Base-by-base conservation (phyloP, 2,113 vertebrate species). In the Xyrauchen texanus region DNA sequence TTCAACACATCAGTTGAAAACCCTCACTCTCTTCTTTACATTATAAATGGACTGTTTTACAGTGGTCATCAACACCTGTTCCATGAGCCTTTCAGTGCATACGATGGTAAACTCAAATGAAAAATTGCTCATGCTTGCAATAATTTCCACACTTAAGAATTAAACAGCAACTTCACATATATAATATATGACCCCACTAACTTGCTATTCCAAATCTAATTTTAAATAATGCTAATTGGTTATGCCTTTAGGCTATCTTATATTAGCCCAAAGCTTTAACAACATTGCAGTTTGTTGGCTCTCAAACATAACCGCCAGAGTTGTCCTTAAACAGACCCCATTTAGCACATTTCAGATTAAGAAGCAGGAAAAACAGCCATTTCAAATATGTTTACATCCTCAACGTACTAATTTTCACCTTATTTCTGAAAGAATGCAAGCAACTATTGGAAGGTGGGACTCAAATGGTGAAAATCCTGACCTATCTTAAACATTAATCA, bases 121-220 rank as follows among this genome's bases (percentile, higher is more conserved):
- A 88, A 83, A 84, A 89, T 88, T 80, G 69, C 80, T 78, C 82
- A 15, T 76, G 82, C 84, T 86, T 80, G 65, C 81, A 81, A 88
- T 86, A 84, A 82, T 84, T 83, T 75, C 61, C 81, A 82, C 84
- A 83, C 86, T 85, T 85, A 76, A 89, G 86, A 86, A 86, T 77
- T 85, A 85, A 88, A 89, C 85, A 63, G 63, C 8, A 83, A 84
- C 82, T 84, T 67, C 21, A 85, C 78, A 87, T 68, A 68, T 51
- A 68, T 68, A 5, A n/a, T 12, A 47, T 45, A 11, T 60, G 44
- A 60, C n/a, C 44, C 8, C 7, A 10, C 12, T 69, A 12, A 44
- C 16, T n/a, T 70, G n/a, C 7, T n/a, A 70, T 57, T 78, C 0
- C 53, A 67, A 67, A 71, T 66, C n/a, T 55, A 8, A 68, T n/a